Base-by-base conservation (phyloP, 2,113 vertebrate species). In the Todiramphus chloris region DNA sequence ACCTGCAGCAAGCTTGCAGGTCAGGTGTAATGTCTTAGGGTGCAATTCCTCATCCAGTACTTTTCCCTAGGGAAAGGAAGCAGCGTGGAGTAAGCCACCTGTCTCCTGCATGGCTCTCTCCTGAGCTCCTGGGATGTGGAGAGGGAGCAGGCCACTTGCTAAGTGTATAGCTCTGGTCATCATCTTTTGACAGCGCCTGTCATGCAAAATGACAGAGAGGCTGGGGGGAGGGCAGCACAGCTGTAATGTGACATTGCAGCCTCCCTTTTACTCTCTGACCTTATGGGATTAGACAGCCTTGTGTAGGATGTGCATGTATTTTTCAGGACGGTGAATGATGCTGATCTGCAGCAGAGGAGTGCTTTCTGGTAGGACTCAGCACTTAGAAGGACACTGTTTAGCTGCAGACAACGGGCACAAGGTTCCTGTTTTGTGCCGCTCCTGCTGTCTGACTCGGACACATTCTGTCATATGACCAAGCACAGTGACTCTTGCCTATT, bases 251-350 rank as follows among this genome's bases (percentile, higher is more conserved):
- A 31, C 69, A 20, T 44, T 48, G 51, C 44, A 84, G 48, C 35
- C 39, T 95, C 16, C 69, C 46, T 77, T 7, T 72, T 79, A 11
- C 35, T 72, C 60, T 60, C 69, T 96, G 73, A 84, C 69, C 3
- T 72, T 24, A 72, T 2, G 33, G 77, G 53, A 87, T 82, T 56
- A 75, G 51, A 44, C 33, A 46, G 28, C 58, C 48, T 48, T 16
- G 3, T 39, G 33, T 56, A 43, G 60, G 46, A 75, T 51, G 0
- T 50, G 67, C 0, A 0, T 83, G 59, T 55, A 69, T 63, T 23
- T 6, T 43, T 75, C 9, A 25, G 64, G 56, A 43, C 6, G n/a
- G 62, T 39, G 66, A 53, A 46, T 16, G 56, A 24, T 66, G 35
- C n/a, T 64, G 67, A 69, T 50, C 50, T 24, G 25, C 46, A 59